Base-by-base conservation (phyloP, 2,888 invertebrate species). In the Drosophila picticornis region DNA sequence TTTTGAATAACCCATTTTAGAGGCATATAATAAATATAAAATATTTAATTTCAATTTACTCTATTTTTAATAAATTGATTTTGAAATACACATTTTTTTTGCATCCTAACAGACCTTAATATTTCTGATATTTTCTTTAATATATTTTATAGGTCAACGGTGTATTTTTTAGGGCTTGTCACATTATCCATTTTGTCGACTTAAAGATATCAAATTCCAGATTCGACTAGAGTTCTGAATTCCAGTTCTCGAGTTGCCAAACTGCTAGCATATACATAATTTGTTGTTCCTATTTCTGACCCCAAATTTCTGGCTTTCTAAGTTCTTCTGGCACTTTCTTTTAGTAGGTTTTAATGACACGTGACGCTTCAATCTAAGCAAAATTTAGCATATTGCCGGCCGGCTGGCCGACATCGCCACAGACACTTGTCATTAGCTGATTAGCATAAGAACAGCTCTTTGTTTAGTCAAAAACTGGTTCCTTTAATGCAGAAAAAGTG, bases 381-480 rank as follows among this genome's bases (percentile, higher is more conserved):
- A 48, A 27, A 46, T 27, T 36, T 25, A 38, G 38, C 46, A 55
- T 43, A n/a, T 19, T 43, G 40, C 50, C 61, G 36, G 74, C 78
- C 61, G 74, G 74, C 78, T 59, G 74, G 68, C 73, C 55, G 59
- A 62, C 31, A 43, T 55, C 43, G 63, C 46, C 56, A 34, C 46
- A 11, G 46, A 43, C 51, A 83, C 75, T 72, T 79, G 78, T 74
- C 81, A 73, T 74, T 60, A 25, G 36, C 66, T 77, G 73, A 89
- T 89, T 85, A 88, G 88, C 85, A 90, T 85, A 80, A 82, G 83
- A 85, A 84, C 83, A 61, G 46, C 50, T 63, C 50, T 74, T 81
- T 74, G 66, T 60, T 64, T 65, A 64, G 56, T 59, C 58, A 51
- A 69, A 52, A 89, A 87, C 88, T 69, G 90, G 88, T 85, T 84